Conservation (phyloP, 2,888 invertebrate genomes). For the Pseudoips prasinana region DNA sequence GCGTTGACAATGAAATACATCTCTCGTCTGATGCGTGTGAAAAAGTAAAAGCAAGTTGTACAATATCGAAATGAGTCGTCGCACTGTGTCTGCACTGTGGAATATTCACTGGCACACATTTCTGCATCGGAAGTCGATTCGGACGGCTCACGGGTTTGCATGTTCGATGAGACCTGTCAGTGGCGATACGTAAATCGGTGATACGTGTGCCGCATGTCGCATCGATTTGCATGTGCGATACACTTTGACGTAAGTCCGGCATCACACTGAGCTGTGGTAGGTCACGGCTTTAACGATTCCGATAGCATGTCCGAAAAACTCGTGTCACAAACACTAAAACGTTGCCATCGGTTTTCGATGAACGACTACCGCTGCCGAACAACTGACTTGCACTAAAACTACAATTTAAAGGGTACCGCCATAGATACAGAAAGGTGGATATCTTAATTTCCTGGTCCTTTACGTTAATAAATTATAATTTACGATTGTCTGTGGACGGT, state of each 20-base stretch:
- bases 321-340: constrained; percentile 33
- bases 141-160: constrained; percentile 9
- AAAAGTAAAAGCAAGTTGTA: constrained; percentile 64
- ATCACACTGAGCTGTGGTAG: constrained; percentile 63
- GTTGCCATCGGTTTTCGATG: constrained; percentile 21
- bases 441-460: constrained; percentile 74
- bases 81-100: constrained; percentile 12
- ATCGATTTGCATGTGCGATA: constrained; percentile 49
- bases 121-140: constrained; percentile 7
- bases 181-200: constrained; percentile 59
- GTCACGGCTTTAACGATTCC: constrained; percentile 55
- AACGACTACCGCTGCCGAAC: constrained; percentile 60
- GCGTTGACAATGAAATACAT: constrained; percentile 65
- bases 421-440: constrained; percentile 59
- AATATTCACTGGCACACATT: constrained; percentile 13
- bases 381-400: constrained; percentile 56
- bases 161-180: constrained; percentile 31
- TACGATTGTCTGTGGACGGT: constrained; percentile 67
- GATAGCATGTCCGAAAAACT: constrained; percentile 47
- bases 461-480: constrained; percentile 76
- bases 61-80: constrained; percentile 18
- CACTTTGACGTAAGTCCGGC: constrained; percentile 54
- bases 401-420: constrained; percentile 67
- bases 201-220: constrained; percentile 67
- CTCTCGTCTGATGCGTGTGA: constrained; percentile 71